Evolutionary conservation across 2,797 vertebrate genomes (phyloP).

Genomic region (Pampus argenteus): DNA sequence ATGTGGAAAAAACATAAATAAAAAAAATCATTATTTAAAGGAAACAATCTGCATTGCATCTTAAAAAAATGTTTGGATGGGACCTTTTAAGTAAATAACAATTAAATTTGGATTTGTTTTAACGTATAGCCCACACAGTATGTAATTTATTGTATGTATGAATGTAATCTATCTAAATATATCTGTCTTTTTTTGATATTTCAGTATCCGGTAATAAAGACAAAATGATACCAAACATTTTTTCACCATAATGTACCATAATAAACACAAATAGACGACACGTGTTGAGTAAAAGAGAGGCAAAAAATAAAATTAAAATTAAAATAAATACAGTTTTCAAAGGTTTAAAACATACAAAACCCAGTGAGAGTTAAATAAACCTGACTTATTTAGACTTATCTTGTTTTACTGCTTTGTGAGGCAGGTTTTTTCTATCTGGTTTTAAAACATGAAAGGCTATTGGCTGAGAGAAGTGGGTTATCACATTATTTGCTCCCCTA

Average conservation of each 20-base stretch:
- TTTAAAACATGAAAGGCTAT: not conserved
- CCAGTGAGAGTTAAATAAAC: not conserved
- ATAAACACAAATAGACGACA: no score
- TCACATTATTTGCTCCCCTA: not conserved
- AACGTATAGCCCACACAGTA: not conserved
- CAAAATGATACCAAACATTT: slow-evolving; percentile 1
- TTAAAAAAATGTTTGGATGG: not conserved
- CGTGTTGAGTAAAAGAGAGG: not conserved
- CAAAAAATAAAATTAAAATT: no score
- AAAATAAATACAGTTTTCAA: not conserved
- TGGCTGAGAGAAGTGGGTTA: slow-evolving; percentile 6
- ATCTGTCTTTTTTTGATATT: no score
- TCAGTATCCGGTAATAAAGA: not conserved
- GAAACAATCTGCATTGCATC: no score
- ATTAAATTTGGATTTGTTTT: not conserved
- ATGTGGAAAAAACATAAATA: no score
- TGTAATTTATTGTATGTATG: not conserved
- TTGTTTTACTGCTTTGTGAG: not conserved
- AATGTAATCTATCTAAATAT: no score
- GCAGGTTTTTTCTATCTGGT: not conserved
- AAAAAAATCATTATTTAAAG: no score
- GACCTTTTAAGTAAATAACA: not conserved
- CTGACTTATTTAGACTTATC: not conserved
- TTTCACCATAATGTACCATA: not conserved
- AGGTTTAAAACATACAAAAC: not conserved